Base-by-base conservation (phyloP, 2,888 invertebrate genomes). In the Sinelater perroti region DNA sequence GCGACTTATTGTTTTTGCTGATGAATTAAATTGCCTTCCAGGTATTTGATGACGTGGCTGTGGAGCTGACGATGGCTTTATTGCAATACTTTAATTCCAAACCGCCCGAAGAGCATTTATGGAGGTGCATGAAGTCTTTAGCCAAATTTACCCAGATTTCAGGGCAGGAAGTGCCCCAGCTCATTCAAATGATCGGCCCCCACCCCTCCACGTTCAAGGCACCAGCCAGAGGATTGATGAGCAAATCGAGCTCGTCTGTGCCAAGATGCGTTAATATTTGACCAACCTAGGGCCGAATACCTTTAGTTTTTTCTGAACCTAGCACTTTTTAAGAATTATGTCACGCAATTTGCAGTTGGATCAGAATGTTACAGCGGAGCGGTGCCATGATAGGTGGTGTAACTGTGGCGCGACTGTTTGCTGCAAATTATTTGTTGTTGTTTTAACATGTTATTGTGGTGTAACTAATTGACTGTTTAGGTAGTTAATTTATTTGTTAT, bases 1-100 rank as follows among this genome's bases (percentile, higher is more conserved):
- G n/a, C n/a, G n/a, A n/a, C n/a, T n/a, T n/a, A n/a, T n/a, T n/a
- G n/a, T n/a, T n/a, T n/a, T n/a, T n/a, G n/a, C 17, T 47, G 16
- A 10, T 38, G 24, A 17, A 5, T 16, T 11, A 21, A 40, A 49
- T 52, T 60, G 30, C 59, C 60, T 75, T 73, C 60, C 78, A 95
- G 95, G 93, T 95, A 55, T 95, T 95, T 79, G 95, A 95, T 78
- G 95, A 95, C 78, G 89, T 95, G 51, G 93, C 94, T 57, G 92
- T 94, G 55, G 95, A 95, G 80, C 80, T 95, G 74, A 87, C 92
- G 36, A 93, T 95, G 91, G 95, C 95, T 46, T 82, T 94, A 71
- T 84, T 95, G 64, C 95, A 95, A 82, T 93, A 88, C 80, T 88
- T 95, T 82, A 89, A 88, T 73, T 85, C 85, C 52, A 89, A 87